These are phyloP conservation scores for Zalophus californianus DNA, from an alignment of 2,797 vertebrate genomes.

Conservation along the genomic window DNA sequence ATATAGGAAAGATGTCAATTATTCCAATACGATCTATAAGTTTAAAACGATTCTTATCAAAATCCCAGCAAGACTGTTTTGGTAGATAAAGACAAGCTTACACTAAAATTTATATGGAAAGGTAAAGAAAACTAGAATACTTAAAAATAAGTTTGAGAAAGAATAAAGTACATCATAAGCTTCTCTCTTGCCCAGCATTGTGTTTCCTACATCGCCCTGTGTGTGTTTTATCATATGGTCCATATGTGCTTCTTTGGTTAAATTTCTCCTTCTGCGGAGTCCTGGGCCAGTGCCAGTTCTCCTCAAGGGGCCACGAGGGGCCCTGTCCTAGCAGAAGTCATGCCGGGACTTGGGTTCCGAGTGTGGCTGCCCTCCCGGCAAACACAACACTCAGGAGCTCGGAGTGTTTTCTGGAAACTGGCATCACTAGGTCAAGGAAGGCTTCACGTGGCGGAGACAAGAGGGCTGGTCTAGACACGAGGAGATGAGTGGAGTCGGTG, in stretches of 20 bases:
- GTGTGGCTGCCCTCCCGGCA: too few relatives aligned
- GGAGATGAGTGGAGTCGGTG: neutral
- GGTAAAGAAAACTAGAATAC: neutral
- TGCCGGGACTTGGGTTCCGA: neutral
- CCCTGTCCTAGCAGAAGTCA: neutral
- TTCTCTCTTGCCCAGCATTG: neutral
- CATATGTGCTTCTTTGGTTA: too few relatives aligned
- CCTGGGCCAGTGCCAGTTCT: neutral
- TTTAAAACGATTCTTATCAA: neutral
- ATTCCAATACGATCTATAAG: neutral
- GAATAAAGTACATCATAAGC: neutral
- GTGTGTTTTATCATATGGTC: neutral
- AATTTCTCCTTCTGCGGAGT: neutral
- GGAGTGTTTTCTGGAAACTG: neutral
- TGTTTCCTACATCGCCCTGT: neutral
- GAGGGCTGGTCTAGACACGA: neutral
- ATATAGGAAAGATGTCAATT: neutral
- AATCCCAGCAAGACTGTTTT: neutral
- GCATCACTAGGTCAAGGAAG: neutral
- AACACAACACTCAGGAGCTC: neutral
- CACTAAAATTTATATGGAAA: neutral
- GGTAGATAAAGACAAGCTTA: neutral
- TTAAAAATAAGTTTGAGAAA: neutral
- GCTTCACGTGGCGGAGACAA: neutral
- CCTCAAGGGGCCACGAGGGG: neutral